A percentile compares a stretch with the other conserved stretches of the same genome.
Evolutionary conservation across 2,888 invertebrate species (phyloP).

Genomic region (Phyllotreta cruciferae): DNA sequence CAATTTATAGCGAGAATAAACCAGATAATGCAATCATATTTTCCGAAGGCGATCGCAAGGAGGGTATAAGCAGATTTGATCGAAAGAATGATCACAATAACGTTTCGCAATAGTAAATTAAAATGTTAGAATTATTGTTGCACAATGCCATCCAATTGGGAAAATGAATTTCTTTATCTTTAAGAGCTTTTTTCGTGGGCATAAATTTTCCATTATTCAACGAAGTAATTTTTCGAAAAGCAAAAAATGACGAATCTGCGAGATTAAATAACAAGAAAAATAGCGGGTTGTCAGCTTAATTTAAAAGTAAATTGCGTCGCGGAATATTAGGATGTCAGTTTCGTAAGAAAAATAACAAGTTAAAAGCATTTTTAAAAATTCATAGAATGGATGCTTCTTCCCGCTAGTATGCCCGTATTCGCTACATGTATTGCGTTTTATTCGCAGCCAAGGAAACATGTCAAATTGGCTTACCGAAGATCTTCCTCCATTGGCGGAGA

Average conservation of each 20-base stretch:
- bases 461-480: slow-evolving; percentile 6
- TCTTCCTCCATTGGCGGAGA: not conserved
- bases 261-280: slow-evolving; percentile 11
- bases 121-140: too few species aligned
- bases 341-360: slow-evolving; percentile 8
- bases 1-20: too few species aligned
- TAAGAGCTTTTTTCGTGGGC: not conserved
- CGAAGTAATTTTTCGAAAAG: slow-evolving; percentile 2
- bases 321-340: slow-evolving; percentile 12
- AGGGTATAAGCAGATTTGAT: too few species aligned
- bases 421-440: slow-evolving; percentile 12
- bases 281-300: slow-evolving; percentile 7
- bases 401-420: slow-evolving; percentile 1
- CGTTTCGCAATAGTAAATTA: not conserved
- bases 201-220: not conserved
- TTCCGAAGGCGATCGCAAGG: too few species aligned
- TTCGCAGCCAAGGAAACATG: slow-evolving; percentile 3
- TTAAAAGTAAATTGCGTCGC: slow-evolving; percentile 5
- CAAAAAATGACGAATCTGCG: not conserved
- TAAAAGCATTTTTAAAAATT: slow-evolving; percentile 15
- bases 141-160: too few species aligned
- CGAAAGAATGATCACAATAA: not conserved
- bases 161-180: too few species aligned
- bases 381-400: not conserved
- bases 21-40: too few species aligned